These are phyloP conservation scores for Brachypodius melanocephalos DNA, from an alignment of 2,113 vertebrate genomes.

Conservation along the genomic window DNA sequence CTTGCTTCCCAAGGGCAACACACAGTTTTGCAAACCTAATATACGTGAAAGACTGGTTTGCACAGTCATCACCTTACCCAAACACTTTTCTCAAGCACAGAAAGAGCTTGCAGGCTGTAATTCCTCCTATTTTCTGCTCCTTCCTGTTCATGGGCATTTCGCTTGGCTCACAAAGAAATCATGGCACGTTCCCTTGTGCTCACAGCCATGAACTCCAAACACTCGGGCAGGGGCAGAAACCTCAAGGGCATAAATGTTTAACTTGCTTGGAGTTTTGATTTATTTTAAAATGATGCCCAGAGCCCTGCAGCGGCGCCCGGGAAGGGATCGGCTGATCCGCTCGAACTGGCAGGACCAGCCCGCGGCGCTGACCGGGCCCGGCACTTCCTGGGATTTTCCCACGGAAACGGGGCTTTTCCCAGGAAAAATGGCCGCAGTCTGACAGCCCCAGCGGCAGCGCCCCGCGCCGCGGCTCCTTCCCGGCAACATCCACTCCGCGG, in stretches of 20 bases:
- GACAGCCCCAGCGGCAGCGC: background rate
- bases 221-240: background rate
- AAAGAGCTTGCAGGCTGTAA: background rate
- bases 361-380: background rate
- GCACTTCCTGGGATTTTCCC: background rate
- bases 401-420: background rate
- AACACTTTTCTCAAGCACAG: background rate
- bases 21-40: accelerated
- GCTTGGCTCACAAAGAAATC: background rate
- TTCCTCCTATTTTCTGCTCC: background rate
- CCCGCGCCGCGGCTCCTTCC: background rate
- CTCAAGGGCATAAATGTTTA: background rate
- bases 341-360: accelerated
- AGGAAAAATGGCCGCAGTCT: background rate
- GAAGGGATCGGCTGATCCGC: background rate
- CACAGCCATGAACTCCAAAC: accelerated
- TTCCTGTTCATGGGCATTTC: accelerated
- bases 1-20: background rate
- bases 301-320: accelerated
- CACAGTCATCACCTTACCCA: background rate
- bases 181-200: accelerated
- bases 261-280: background rate
- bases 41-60: background rate
- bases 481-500: background rate
- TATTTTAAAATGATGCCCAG: background rate